Evolutionary conservation across 2,797 vertebrate species (phyloP).

Genomic region (Carcharodon carcharias): DNA sequence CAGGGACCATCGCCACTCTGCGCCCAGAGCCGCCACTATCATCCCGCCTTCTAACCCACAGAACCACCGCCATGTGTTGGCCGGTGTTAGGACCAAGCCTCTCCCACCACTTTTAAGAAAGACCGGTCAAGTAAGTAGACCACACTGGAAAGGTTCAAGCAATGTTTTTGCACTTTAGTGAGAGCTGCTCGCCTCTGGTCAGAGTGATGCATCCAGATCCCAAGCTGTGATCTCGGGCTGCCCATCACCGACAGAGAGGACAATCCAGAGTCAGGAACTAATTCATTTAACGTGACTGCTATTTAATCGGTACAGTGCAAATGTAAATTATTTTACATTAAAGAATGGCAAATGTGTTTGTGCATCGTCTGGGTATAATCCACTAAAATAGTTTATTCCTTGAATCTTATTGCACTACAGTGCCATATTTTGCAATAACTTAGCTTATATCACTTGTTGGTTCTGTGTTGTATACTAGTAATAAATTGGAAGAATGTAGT

Average conservation of each 20-base stretch:
- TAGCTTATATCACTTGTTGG: not conserved
- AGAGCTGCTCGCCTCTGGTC: not conserved
- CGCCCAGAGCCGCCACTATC: constrained; percentile 41
- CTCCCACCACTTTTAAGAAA: constrained; percentile 38
- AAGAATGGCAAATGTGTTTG: not conserved
- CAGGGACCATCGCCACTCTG: constrained; percentile 38
- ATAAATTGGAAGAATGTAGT: not conserved
- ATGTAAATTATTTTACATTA: not conserved
- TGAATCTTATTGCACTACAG: not conserved
- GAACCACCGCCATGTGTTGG: constrained; percentile 10
- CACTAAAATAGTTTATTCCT: not conserved
- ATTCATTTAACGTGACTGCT: not conserved
- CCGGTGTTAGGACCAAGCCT: constrained; percentile 39
- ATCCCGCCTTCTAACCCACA: constrained; percentile 43
- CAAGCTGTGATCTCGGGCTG: not conserved
- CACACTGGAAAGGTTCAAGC: not conserved
- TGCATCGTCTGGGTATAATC: not conserved
- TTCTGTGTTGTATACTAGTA: not conserved
- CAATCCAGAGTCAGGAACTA: not conserved
- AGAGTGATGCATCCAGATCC: not conserved
- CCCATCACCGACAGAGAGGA: not conserved
- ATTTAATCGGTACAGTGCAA: not conserved
- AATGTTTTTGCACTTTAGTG: not conserved
- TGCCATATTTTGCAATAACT: no score
- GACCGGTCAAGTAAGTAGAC: constrained; percentile 40